Conservation (phyloP, 2,797 vertebrate species). For the Glossophaga mutica region DNA sequence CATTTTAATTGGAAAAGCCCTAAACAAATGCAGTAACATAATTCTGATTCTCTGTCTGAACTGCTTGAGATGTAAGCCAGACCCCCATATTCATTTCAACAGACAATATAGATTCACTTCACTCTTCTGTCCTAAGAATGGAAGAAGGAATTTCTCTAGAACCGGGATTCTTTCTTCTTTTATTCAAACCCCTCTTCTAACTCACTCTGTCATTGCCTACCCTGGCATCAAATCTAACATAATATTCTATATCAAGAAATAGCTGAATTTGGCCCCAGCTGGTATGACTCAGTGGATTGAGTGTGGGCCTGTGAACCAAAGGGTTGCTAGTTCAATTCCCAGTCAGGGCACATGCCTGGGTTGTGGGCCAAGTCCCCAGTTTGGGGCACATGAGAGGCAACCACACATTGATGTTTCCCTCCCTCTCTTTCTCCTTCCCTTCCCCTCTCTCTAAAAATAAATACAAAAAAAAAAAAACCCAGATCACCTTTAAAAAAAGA, state of each 20-base stretch:
- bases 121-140: background rate
- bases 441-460: too few relatives aligned
- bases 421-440: too few relatives aligned
- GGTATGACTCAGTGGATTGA: too few relatives aligned
- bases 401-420: too few relatives aligned
- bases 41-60: background rate
- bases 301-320: accelerated
- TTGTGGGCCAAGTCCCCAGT: too few relatives aligned
- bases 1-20: constrained; percentile 9
- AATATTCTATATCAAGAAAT: background rate
- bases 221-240: background rate
- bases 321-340: too few relatives aligned
- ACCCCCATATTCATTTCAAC: background rate
- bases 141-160: background rate
- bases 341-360: too few relatives aligned
- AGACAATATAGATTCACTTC: background rate
- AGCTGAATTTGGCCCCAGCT: too few relatives aligned
- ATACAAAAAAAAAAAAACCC: too few relatives aligned
- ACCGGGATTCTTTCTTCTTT: background rate
- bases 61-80: background rate
- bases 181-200: background rate
- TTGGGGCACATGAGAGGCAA: too few relatives aligned
- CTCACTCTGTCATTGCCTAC: background rate
- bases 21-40: background rate
- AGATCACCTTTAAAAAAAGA: background rate